A percentile compares a stretch with the other conserved stretches of the same genome.
These are phyloP conservation scores for Pyralis farinalis DNA, from an alignment of 2,888 invertebrate species.

Conservation along the genomic window DNA sequence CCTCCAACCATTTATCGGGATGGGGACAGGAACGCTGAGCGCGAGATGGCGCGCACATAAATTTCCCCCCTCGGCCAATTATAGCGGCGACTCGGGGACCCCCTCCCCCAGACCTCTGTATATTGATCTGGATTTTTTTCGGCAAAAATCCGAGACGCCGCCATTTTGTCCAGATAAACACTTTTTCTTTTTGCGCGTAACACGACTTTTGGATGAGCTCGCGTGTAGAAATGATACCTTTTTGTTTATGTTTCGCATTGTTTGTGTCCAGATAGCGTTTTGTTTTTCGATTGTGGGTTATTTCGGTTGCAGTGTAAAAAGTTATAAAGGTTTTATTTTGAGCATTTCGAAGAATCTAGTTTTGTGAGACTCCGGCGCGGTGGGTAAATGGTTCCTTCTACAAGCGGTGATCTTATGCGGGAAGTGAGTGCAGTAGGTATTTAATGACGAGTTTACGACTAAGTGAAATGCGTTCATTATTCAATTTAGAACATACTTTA, in stretches of 20 bases:
- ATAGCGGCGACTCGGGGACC: slow-evolving; percentile 42
- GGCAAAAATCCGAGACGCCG: slow-evolving; percentile 51
- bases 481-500: too few species aligned
- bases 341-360: background rate
- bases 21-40: slow-evolving; percentile 11
- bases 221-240: slow-evolving; percentile 35
- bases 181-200: slow-evolving; percentile 52
- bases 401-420: too few species aligned
- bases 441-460: too few species aligned
- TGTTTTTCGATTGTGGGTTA: background rate
- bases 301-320: background rate
- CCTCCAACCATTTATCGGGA: background rate
- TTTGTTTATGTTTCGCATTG: slow-evolving; percentile 22
- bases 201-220: slow-evolving; percentile 42
- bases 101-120: slow-evolving; percentile 50
- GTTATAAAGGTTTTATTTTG: background rate
- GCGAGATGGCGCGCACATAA: slow-evolving; percentile 54
- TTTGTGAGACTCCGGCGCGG: background rate
- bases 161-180: slow-evolving; percentile 61
- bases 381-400: background rate
- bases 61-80: slow-evolving; percentile 63
- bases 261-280: slow-evolving; percentile 7
- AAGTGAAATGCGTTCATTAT: too few species aligned
- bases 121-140: slow-evolving; percentile 72
- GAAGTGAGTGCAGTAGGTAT: too few species aligned